phyloP scores from a whole-genome alignment of 2,888 invertebrate genomes.

The Athalia circularis region DNA sequence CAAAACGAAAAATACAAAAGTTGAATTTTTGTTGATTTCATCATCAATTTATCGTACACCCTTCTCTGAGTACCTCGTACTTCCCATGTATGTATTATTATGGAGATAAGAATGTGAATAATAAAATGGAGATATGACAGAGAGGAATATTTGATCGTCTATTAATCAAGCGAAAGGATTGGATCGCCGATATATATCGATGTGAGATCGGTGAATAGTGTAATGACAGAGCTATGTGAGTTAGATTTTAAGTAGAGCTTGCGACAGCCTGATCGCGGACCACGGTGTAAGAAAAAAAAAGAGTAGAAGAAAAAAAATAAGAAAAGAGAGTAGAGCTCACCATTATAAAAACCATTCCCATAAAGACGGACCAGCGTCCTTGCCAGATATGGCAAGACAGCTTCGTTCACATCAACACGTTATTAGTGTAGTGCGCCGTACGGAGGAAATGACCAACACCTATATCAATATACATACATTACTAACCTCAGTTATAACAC shows the following conservation, averaged over 20 bases:
- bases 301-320: too few species aligned
- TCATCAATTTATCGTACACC: background rate
- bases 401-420: slow-evolving; percentile 49
- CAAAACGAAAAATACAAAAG: slow-evolving; percentile 5
- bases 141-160: background rate
- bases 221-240: slow-evolving; percentile 42
- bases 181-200: slow-evolving; percentile 32
- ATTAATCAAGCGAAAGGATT: slow-evolving; percentile 31
- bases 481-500: background rate
- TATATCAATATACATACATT: background rate
- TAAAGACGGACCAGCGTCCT: slow-evolving; percentile 62
- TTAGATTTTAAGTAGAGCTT: slow-evolving; percentile 46
- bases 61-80: background rate
- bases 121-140: slow-evolving; percentile 16
- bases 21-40: background rate
- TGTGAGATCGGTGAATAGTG: slow-evolving; percentile 35
- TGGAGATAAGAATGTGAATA: background rate
- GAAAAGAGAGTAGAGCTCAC: slow-evolving; percentile 52
- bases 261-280: slow-evolving; percentile 15
- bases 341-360: slow-evolving; percentile 61
- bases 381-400: slow-evolving; percentile 68
- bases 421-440: slow-evolving; percentile 7
- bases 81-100: too few species aligned
- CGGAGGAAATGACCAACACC: slow-evolving; percentile 17
- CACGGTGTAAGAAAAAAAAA: background rate